Conservation (phyloP, 2,888 invertebrate species). For the Heliconius hortense region DNA sequence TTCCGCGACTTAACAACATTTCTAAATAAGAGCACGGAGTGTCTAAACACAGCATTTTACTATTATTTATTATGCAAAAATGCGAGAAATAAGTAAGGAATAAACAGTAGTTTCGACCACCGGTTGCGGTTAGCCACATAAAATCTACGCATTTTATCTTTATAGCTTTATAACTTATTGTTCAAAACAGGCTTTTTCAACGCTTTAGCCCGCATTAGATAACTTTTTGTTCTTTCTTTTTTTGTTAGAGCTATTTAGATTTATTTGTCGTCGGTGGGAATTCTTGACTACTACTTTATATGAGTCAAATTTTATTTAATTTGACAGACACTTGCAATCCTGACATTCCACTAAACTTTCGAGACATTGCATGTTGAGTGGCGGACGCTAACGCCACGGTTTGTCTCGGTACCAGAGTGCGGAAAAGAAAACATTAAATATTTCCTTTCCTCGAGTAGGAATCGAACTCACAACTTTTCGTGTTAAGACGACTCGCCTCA, state of each 20-base stretch:
- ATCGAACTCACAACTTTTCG: too few species aligned
- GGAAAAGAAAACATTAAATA: too few species aligned
- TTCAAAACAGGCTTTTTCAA: neutral
- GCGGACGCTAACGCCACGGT: too few species aligned
- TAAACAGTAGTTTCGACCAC: neutral
- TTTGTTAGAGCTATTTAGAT: neutral
- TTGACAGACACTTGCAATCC: too few species aligned
- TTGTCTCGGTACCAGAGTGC: too few species aligned
- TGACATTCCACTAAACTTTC: too few species aligned
- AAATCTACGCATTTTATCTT: slow-evolving; percentile 7
- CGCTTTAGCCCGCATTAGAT: slow-evolving; percentile 1
- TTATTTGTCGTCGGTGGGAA: neutral
- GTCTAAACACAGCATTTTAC: neutral
- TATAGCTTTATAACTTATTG: slow-evolving; percentile 17
- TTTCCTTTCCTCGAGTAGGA: too few species aligned
- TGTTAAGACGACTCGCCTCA: too few species aligned
- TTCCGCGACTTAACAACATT: neutral
- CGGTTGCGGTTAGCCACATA: slow-evolving; percentile 19
- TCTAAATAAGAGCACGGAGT: too few species aligned
- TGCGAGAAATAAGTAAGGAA: neutral
- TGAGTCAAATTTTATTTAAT: neutral
- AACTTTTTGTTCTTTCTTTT: neutral
- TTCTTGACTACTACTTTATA: too few species aligned
- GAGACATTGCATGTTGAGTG: too few species aligned
- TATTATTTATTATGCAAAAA: neutral